phyloP scores from a whole-genome alignment of 2,113 vertebrate species.

The Pyxicephalus adspersus region DNA sequence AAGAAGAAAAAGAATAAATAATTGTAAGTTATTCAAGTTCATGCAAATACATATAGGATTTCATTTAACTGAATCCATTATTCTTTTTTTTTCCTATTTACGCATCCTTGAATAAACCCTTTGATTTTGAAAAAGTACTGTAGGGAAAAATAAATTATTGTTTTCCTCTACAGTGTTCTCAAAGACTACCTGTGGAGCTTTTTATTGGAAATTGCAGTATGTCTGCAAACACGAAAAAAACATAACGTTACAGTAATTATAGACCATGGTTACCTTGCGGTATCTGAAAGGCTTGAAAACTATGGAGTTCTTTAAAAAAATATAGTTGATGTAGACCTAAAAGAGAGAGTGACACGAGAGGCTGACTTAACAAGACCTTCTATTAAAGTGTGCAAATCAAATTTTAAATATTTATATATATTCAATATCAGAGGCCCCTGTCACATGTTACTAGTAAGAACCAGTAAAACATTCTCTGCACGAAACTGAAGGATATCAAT shows the following conservation, averaged over 20 bases:
- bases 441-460: too few species aligned
- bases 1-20: not conserved
- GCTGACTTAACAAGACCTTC: too few species aligned
- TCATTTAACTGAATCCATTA: not conserved
- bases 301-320: conserved; percentile 8
- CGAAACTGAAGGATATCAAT: too few species aligned
- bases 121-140: conserved; percentile 40
- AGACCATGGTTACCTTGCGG: not conserved
- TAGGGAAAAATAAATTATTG: conserved; percentile 26
- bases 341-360: too few species aligned
- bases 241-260: conserved; percentile 47
- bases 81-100: conserved; percentile 27
- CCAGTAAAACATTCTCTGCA: too few species aligned
- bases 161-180: conserved; percentile 28
- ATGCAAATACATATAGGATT: conserved; percentile 13
- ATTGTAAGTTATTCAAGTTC: not conserved
- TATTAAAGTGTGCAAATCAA: too few species aligned
- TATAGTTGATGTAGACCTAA: too few species aligned
- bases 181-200: conserved; percentile 39
- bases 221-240: conserved; percentile 47
- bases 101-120: conserved; percentile 37
- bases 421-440: too few species aligned
- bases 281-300: conserved; percentile 17
- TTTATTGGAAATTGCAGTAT: conserved; percentile 64
- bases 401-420: too few species aligned